A percentile compares a stretch with the other conserved stretches of the same genome.
Conservation (phyloP, 2,113 vertebrate species). For the Boulengeromyrus knoepffleri region DNA sequence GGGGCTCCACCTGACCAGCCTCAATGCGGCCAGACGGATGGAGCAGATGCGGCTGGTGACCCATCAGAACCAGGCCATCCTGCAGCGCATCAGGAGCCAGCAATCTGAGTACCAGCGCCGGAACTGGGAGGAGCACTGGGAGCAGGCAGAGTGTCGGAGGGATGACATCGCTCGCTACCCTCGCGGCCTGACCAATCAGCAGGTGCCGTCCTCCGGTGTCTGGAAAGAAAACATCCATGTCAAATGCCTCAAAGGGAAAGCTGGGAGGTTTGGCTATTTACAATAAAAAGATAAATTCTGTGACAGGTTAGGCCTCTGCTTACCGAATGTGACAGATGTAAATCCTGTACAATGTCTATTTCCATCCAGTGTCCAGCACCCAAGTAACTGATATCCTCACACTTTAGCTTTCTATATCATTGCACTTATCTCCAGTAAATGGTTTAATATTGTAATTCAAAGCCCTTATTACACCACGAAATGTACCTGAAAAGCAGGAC, state of each 20-base stretch:
- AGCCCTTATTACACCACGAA: neutral
- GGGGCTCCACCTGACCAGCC: constrained; percentile 36
- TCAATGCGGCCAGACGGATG: constrained; percentile 54
- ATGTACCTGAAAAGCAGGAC: neutral
- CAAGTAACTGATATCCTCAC: neutral
- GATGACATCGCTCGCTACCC: constrained; percentile 54
- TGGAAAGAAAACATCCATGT: neutral
- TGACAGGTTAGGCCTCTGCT: neutral
- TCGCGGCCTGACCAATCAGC: constrained; percentile 28
- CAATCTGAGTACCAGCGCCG: constrained; percentile 55
- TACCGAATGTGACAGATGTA: neutral
- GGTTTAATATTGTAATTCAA: neutral
- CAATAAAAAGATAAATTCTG: neutral
- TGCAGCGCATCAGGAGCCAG: constrained; percentile 50
- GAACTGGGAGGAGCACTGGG: constrained; percentile 59
- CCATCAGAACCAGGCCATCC: constrained; percentile 58
- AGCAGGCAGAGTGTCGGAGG: constrained; percentile 37
- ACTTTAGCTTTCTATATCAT: neutral
- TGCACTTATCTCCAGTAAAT: neutral
- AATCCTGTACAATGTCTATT: neutral
- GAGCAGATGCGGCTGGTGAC: constrained; percentile 44
- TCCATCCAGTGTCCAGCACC: neutral
- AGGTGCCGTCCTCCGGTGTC: constrained; percentile 30
- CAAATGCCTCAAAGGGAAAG: neutral
- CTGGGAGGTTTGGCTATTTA: neutral